Conservation (phyloP, 2,888 invertebrate genomes). For the Miltochrista miniata region DNA sequence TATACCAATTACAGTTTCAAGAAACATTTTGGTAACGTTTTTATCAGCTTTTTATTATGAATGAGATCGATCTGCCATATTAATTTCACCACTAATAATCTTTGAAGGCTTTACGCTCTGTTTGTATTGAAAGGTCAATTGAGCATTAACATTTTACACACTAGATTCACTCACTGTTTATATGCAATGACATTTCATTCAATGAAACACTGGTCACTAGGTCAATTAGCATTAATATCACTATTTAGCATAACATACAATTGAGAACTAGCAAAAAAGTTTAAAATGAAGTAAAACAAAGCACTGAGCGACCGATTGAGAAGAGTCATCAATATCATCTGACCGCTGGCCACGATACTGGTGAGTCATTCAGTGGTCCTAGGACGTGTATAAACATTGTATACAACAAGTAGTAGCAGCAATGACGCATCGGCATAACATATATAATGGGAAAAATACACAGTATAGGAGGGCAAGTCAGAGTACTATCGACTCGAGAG, state of each 20-base stretch:
- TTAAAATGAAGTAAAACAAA: constrained; percentile 33
- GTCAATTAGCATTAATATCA: constrained; percentile 28
- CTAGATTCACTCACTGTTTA: constrained; percentile 43
- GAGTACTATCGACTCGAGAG: constrained; percentile 28
- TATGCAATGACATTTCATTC: constrained; percentile 12
- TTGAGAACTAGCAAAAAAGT: constrained; percentile 22
- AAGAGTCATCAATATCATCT: constrained; percentile 64
- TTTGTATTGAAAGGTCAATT: constrained; percentile 54
- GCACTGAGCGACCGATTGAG: constrained; percentile 49
- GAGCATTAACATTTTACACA: constrained; percentile 50
- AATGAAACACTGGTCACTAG: constrained; percentile 20
- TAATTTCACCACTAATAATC: constrained; percentile 42
- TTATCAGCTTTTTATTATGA: constrained; percentile 68
- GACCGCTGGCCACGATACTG: constrained; percentile 50
- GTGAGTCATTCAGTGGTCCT: constrained; percentile 73
- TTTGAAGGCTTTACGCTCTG: constrained; percentile 57
- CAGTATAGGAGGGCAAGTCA: constrained; percentile 61
- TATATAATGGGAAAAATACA: constrained; percentile 55
- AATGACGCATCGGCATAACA: constrained; percentile 61
- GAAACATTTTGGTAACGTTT: constrained; percentile 61
- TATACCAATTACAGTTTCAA: constrained; percentile 67
- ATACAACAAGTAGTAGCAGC: constrained; percentile 51
- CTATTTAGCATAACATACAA: constrained; percentile 18
- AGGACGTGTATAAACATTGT: constrained; percentile 70
- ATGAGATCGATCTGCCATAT: constrained; percentile 46